Evolutionary conservation across 2,113 vertebrate species (phyloP).

Genomic region (Isurus oxyrinchus): DNA sequence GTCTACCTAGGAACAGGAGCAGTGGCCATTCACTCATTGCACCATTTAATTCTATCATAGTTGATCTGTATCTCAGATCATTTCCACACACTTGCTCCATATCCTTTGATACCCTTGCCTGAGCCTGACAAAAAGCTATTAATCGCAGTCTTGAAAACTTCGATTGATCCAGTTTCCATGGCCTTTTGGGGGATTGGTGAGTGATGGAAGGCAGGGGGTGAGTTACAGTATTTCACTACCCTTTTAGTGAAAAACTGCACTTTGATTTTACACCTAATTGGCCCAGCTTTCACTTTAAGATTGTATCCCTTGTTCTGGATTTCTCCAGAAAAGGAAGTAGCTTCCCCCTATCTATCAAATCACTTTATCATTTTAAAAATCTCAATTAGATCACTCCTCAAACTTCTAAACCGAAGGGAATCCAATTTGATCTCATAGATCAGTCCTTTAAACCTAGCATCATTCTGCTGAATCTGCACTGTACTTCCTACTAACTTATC

Average conservation of each 20-base stretch:
- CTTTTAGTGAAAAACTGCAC: not conserved
- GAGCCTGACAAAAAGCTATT: not conserved
- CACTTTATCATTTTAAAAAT: not conserved
- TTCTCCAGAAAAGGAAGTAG: not conserved
- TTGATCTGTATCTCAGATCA: not conserved
- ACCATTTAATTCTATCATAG: not conserved
- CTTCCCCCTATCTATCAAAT: not conserved
- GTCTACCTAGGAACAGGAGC: not conserved
- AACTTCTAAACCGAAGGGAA: not conserved
- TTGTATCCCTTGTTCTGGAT: not conserved
- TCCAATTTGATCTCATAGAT: not conserved
- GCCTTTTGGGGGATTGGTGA: not conserved
- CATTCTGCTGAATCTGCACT: not conserved
- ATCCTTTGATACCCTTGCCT: not conserved
- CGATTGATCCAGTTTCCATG: not conserved
- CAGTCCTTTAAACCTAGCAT: not conserved
- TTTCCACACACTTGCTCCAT: not conserved
- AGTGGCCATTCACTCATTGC: not conserved
- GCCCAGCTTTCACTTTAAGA: not conserved
- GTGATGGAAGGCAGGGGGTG: not conserved
- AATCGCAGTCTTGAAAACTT: not conserved
- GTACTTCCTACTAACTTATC: not conserved
- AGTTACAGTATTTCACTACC: not conserved
- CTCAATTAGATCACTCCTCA: not conserved
- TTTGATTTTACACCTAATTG: not conserved